Evolutionary conservation across 1,140 invertebrate species (phyloP).

Genomic region (Capitella teleta): DNA sequence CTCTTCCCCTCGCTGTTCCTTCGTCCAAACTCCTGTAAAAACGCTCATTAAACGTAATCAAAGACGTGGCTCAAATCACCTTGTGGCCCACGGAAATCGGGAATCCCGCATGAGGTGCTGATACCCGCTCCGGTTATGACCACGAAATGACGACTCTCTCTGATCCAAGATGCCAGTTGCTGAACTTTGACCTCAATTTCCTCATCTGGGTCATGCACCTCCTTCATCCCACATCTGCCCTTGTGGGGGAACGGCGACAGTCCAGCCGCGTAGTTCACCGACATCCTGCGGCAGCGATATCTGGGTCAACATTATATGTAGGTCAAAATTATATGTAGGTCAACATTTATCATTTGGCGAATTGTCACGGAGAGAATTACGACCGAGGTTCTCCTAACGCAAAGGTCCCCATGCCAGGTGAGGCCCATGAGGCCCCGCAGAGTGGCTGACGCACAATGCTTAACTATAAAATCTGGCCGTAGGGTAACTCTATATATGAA

Average conservation of each 20-base stretch:
- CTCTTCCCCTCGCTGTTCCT: constrained; percentile 82
- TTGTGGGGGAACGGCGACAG: constrained; percentile 89
- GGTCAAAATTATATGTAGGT: no score
- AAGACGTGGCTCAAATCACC: constrained; percentile 13
- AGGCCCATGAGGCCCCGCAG: no score
- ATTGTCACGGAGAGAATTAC: no score
- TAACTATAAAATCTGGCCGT: no score
- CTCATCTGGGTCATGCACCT: constrained; percentile 61
- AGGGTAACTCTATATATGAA: no score
- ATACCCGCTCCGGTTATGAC: constrained; percentile 94
- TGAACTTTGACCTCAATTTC: constrained; percentile 66
- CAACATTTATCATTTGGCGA: no score
- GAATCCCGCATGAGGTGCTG: constrained; percentile 91
- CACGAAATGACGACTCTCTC: constrained; percentile 69
- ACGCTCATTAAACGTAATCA: constrained; percentile 7
- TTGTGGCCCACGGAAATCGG: constrained; percentile 74
- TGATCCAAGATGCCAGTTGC: constrained; percentile 63
- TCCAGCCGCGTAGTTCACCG: constrained; percentile 89
- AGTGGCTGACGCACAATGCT: no score
- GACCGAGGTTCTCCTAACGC: no score
- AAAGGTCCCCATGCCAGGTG: no score
- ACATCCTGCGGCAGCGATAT: no score
- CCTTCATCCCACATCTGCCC: constrained; percentile 75
- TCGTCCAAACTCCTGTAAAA: constrained; percentile 87
- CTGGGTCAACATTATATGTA: no score